These are phyloP conservation scores for Dendrocopos noguchii DNA, from an alignment of 2,113 vertebrate genomes.

Conservation along the genomic window DNA sequence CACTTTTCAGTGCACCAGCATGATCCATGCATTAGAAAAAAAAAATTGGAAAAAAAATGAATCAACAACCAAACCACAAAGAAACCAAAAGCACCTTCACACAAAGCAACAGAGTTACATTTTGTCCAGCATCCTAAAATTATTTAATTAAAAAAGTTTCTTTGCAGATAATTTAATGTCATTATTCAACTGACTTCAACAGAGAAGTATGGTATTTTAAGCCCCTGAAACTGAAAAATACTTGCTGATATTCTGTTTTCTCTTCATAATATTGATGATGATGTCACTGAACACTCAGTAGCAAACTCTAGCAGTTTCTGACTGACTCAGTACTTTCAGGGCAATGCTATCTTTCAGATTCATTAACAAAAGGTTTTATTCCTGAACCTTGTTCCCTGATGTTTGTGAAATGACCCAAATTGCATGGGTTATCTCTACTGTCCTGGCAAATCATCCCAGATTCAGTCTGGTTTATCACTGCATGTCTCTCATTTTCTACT, in stretches of 20 bases:
- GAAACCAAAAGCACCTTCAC: not conserved
- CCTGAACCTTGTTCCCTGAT: not conserved
- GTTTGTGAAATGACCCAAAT: slow-evolving; percentile 6
- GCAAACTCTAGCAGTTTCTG: not conserved
- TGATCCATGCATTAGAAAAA: not conserved
- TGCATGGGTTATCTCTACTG: not conserved
- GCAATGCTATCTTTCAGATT: not conserved
- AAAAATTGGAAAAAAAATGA: too few species aligned
- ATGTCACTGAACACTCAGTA: not conserved
- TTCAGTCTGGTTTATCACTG: slow-evolving; percentile 14
- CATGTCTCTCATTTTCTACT: not conserved
- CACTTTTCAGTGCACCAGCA: not conserved
- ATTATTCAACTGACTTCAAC: not conserved
- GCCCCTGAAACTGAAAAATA: not conserved
- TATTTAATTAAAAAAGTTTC: too few species aligned
- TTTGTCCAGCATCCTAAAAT: not conserved
- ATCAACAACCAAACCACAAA: not conserved
- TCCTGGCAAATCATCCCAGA: not conserved
- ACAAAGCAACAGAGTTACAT: not conserved
- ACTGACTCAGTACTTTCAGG: not conserved
- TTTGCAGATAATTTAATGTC: not conserved
- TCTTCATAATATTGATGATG: not conserved
- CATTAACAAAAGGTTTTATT: not conserved
- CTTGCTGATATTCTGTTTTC: not conserved
- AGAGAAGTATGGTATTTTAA: not conserved